A percentile compares a stretch with the other conserved stretches of the same genome.
Evolutionary conservation across 2,113 vertebrate species (phyloP).

Genomic region (Enhydra lutris): DNA sequence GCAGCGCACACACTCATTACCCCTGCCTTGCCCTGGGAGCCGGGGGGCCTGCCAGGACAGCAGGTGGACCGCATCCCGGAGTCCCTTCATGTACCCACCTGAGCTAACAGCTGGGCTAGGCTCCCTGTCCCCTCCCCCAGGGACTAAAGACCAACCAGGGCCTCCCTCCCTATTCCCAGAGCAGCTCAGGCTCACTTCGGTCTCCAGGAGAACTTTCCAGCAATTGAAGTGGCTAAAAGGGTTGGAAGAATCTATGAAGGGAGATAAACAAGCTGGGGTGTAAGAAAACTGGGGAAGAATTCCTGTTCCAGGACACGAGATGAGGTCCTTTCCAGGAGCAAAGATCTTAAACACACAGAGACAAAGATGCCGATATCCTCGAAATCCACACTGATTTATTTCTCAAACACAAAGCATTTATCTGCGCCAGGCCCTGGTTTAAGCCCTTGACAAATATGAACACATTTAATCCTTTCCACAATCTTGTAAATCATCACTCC

Average conservation of each 20-base stretch:
- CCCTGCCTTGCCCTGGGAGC: neutral
- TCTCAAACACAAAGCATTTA: neutral
- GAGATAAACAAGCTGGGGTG: neutral
- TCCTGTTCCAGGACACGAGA: neutral
- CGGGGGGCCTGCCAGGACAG: neutral
- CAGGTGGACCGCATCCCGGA: neutral
- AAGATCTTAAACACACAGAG: neutral
- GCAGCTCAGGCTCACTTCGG: neutral
- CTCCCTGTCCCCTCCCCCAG: neutral
- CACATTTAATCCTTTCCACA: neutral
- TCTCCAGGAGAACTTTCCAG: neutral
- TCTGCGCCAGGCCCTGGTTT: neutral
- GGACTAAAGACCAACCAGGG: neutral
- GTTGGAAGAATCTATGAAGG: neutral
- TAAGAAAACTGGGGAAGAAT: neutral
- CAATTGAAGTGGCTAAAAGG: neutral
- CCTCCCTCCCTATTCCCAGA: neutral
- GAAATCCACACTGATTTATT: neutral
- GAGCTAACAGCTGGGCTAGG: neutral
- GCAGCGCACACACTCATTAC: neutral
- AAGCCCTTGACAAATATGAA: neutral
- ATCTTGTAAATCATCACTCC: neutral
- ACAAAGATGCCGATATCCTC: neutral
- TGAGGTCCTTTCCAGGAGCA: neutral
- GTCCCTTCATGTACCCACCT: neutral